Evolutionary conservation across 2,888 invertebrate species (phyloP), one percentile per base, ranked within the genome.

Genomic region (Brachyptera putata): DNA sequence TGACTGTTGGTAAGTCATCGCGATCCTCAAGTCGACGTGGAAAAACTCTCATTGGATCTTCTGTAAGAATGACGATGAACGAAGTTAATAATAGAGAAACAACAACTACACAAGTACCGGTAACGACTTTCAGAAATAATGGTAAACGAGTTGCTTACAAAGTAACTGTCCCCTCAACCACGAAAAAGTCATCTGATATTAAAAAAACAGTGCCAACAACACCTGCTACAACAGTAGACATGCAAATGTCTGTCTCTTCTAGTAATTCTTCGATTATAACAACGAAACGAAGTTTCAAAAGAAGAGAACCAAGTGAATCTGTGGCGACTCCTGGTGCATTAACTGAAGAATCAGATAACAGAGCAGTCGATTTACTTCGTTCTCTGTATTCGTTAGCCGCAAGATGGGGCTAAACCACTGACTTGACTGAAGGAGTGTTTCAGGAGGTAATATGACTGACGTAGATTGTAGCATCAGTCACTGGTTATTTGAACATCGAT

Each of bases 331-430:
- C 72, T 36, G 71, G 74, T 7, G 61, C 61, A 37, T 53, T 67
- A 4, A 57, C 65, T 18, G 63, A 65, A 18, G 61, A 53, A 57
- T 84, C 91, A 13, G 91, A 91, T 69, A 84, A 84, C 21, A 80
- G 91, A 73, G 91, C 91, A 13, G 76, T 92, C 68, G 90, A 91
- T 75, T 77, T 92, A 67, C 80, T 92, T 70, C 85, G 89, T 76
- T 90, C 91, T 64, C 78, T 92, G 60, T 92, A 91, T 75, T 84
- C 88, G 64, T 84, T 92, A 72, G 91, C 91, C 60, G 88, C 91
- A 18, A 84, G 86, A 76, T 91, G 90, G 83, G 89, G 89, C 2
- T 63, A 57, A 46, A 16, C 24, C 34, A 46, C 16, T 11, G 22
- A 46, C 46, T 30, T 5, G 30, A 30, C 30, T 30, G 5, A 11